Conservation (phyloP, 1,140 invertebrate genomes). For the Drosophila willistoni region DNA sequence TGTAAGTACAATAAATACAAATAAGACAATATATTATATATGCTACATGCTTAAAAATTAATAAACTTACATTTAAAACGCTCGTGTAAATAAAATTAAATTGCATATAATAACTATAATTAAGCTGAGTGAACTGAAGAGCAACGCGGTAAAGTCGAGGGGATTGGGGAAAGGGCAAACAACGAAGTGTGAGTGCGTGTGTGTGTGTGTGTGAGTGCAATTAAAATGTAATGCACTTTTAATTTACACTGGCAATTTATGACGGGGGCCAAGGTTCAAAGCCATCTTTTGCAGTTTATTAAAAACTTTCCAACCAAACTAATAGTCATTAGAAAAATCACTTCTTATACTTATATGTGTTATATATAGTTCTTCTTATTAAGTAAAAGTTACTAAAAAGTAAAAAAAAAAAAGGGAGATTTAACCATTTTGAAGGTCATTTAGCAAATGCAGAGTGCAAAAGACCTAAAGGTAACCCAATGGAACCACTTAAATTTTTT, state of each 20-base stretch:
- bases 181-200: background rate
- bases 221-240: constrained; percentile 62
- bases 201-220: constrained; percentile 36
- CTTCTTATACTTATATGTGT: background rate
- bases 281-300: constrained; percentile 2
- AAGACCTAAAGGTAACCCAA: too few species aligned
- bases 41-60: constrained; percentile 41
- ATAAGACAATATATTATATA: constrained; percentile 20
- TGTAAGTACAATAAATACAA: constrained; percentile 32
- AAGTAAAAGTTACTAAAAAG: too few species aligned
- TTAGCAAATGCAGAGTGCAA: too few species aligned
- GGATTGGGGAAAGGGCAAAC: too few species aligned
- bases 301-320: constrained; percentile 8
- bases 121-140: constrained; percentile 35
- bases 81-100: constrained; percentile 53
- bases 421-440: too few species aligned
- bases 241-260: constrained; percentile 39
- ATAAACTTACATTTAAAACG: constrained; percentile 32
- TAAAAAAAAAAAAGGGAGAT: too few species aligned
- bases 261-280: constrained; percentile 2
- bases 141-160: background rate
- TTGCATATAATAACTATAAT: constrained; percentile 49
- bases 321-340: background rate
- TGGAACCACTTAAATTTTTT: too few species aligned
- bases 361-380: too few species aligned